A percentile compares a stretch with the other conserved stretches of the same genome.
These are phyloP conservation scores for Perdita meconis DNA, from an alignment of 2,888 invertebrate genomes.

Conservation along the genomic window DNA sequence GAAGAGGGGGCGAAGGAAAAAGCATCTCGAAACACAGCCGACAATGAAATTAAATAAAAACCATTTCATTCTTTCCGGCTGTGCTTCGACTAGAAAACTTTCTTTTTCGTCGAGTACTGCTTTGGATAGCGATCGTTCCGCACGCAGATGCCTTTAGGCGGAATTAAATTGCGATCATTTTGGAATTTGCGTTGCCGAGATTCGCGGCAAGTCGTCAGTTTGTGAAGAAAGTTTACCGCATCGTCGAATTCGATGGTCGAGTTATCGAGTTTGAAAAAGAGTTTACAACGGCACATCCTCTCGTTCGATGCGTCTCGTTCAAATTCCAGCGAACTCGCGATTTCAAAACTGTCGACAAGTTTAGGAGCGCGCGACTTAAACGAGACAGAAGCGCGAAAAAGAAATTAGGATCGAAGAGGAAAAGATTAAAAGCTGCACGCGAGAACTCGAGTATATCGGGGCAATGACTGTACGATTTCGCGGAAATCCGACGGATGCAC, in stretches of 20 bases:
- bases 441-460: too few species aligned
- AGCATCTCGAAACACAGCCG: neutral
- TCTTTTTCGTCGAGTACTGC: too few species aligned
- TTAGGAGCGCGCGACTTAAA: too few species aligned
- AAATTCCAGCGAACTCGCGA: conserved; percentile 14
- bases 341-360: conserved; percentile 1
- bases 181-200: conserved; percentile 20
- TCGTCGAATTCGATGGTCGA: conserved; percentile 54
- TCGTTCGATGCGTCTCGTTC: conserved; percentile 22
- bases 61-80: neutral
- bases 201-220: neutral
- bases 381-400: too few species aligned
- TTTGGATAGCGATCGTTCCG: neutral
- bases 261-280: conserved; percentile 69
- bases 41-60: neutral
- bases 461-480: too few species aligned
- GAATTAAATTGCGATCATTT: conserved; percentile 4
- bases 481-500: neutral
- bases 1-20: too few species aligned
- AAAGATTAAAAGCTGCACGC: too few species aligned
- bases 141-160: too few species aligned
- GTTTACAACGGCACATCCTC: conserved; percentile 52
- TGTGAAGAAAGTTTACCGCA: conserved; percentile 61
- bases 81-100: too few species aligned
- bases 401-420: too few species aligned